Evolutionary conservation across 2,113 vertebrate genomes (phyloP), one percentile per base, ranked within the genome.

Genomic region (Entelurus aequoreus): DNA sequence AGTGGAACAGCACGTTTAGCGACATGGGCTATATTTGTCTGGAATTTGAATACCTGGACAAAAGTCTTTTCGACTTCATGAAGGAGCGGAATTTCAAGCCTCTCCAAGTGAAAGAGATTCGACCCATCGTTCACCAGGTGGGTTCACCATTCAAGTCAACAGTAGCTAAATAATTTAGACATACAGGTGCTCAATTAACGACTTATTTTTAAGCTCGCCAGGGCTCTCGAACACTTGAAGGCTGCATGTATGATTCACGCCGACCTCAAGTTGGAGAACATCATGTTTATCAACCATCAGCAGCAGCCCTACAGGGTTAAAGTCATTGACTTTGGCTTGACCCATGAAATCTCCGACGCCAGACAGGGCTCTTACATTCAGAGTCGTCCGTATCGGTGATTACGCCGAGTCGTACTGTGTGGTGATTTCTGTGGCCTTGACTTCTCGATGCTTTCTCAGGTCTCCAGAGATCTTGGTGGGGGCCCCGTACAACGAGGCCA

Each of bases 241-340:
- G 5, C 21, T 12, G 6, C 6, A 4, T 37, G 56, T 0, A 38
- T 70, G 1, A 67, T 62, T 2, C 69, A 72, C n/a, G 11, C 19
- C 47, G 71, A 75, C 44, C 21, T 74, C 14, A 76, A 71, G 28
- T 6, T 65, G 11, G 52, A 62, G 0, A 72, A 77, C 0, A 44
- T 72, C 11, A 66, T 71, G 71, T n/a, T 80, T 19, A 69, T 68
- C 1, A 49, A 69, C 13, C 68, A 69, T 5, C 14, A 0, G 4
- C 35, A 4, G 42, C 16, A 63, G 51, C 65, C 65, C 0, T 68
- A 50, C 36, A 49, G 38, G n/a, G 44, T 74, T 11, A 77, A 72
- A 60, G 4, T 80, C 8, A 77, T 77, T 49, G 71, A 80, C 53
- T 77, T 74, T 0, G 55, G 71, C 8, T 7, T 69, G 16, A 59